Evolutionary conservation across 2,113 vertebrate species (phyloP).

Genomic region (Rhinolophus ferrumequinum): DNA sequence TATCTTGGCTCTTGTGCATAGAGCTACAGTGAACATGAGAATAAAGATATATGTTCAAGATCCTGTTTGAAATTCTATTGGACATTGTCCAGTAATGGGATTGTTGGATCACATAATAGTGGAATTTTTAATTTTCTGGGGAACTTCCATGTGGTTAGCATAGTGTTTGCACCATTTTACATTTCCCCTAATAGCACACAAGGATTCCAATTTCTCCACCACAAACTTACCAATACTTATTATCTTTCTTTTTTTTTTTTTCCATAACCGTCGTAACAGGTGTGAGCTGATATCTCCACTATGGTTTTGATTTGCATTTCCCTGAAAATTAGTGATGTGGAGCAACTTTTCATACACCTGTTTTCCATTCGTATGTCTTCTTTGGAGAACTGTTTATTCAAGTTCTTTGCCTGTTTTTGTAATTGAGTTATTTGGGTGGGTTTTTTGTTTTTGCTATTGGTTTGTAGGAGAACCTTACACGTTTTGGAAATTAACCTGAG

Average conservation of each 20-base stretch:
- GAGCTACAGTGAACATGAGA: background rate
- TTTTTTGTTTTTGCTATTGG: background rate
- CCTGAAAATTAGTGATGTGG: background rate
- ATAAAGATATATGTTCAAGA: background rate
- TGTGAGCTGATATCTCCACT: background rate
- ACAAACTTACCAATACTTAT: background rate
- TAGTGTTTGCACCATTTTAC: background rate
- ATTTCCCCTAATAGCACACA: background rate
- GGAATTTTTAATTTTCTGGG: background rate
- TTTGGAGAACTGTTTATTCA: background rate
- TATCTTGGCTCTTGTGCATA: background rate
- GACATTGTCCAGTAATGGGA: background rate
- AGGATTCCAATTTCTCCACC: background rate
- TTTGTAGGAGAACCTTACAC: background rate
- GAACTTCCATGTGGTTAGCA: background rate
- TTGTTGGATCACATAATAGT: background rate
- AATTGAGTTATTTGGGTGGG: background rate
- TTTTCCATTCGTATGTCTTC: background rate
- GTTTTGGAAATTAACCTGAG: background rate
- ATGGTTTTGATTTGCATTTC: background rate
- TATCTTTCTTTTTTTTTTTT: background rate
- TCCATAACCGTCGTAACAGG: background rate
- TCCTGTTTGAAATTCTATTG: background rate
- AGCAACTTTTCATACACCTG: background rate
- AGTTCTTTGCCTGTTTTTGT: background rate